These are phyloP conservation scores for Salarias fasciatus DNA, from an alignment of 2,797 vertebrate species.

Conservation along the genomic window DNA sequence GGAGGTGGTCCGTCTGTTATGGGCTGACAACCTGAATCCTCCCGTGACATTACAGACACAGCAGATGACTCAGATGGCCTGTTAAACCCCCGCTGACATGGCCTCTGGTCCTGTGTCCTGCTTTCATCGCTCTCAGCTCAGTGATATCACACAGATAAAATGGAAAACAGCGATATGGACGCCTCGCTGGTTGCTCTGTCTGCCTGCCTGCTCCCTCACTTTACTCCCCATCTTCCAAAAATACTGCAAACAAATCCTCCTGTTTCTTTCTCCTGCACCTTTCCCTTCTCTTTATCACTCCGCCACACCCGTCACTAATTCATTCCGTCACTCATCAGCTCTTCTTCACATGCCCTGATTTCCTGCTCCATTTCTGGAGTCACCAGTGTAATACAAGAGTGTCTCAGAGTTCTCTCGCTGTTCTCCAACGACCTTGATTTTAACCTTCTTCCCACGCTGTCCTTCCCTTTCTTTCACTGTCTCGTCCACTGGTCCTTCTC, in stretches of 20 bases:
- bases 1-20: constrained; percentile 16
- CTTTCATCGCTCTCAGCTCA: constrained; percentile 20
- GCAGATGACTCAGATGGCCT: constrained; percentile 30
- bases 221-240: not conserved
- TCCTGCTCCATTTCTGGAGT: constrained; percentile 64
- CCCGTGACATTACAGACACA: constrained; percentile 36
- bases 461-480: too few species aligned
- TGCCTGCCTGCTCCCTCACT: not conserved
- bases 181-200: too few species aligned
- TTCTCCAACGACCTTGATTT: constrained; percentile 50
- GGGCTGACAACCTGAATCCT: constrained; percentile 35
- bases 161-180: not conserved
- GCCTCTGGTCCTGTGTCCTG: not conserved
- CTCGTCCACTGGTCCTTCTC: too few species aligned
- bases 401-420: constrained; percentile 31
- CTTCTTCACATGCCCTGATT: constrained; percentile 57
- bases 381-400: constrained; percentile 61
- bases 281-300: constrained; percentile 25
- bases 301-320: constrained; percentile 32
- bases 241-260: constrained; percentile 4
- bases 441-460: constrained; percentile 56
- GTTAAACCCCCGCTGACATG: constrained; percentile 21
- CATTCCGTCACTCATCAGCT: constrained; percentile 48
- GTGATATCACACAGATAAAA: constrained; percentile 18
- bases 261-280: not conserved